Evolutionary conservation across 2,888 invertebrate genomes (phyloP), one percentile per base, ranked within the genome.

Genomic region (Beris morrisii): DNA sequence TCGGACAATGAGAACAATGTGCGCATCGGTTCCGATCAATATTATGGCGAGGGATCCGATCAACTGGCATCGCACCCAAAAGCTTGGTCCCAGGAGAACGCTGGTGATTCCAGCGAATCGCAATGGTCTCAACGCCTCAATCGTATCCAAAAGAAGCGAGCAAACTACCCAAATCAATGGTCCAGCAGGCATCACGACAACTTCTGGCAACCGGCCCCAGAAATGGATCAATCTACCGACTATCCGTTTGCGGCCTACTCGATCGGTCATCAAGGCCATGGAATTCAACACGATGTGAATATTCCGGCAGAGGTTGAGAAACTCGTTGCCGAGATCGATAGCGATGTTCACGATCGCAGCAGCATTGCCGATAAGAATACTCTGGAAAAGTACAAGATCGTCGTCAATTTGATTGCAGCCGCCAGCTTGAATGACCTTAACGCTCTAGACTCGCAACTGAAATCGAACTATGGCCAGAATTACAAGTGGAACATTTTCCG

Each of bases 401-500:
- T 52, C 6, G 52, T 22, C 3, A 28, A 63, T 11, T 15, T 50
- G 32, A 15, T 52, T 5, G 44, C 38, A 6, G 6, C 15, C 5
- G 52, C 53, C 12, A 63, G 12, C 32, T 63, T 32, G 6, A n/a
- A 43, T 12, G 15, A 53, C 45, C 15, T 45, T 15, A 4, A n/a
- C 7, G 13, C 57, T 32, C 4, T 64, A 56, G 13, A 38, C 38
- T 5, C 38, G 9, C 5, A 38, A 38, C 9, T 38, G 38, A 5
- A 38, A 7, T 12, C 32, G 5, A 38, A 66, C 9, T 38, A 5
- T 9, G 9, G 9, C 38, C 2, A 38, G 38, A 38, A 38, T 9
- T 22, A 22, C 22, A 28, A 46, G 5, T 88, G 88, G 87, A 82
- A 80, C 76, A 83, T 85, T n/a, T 86, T 83, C 78, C 85, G 88